phyloP scores from a whole-genome alignment of 2,797 vertebrate genomes.

The Hozukius guyotensis region DNA sequence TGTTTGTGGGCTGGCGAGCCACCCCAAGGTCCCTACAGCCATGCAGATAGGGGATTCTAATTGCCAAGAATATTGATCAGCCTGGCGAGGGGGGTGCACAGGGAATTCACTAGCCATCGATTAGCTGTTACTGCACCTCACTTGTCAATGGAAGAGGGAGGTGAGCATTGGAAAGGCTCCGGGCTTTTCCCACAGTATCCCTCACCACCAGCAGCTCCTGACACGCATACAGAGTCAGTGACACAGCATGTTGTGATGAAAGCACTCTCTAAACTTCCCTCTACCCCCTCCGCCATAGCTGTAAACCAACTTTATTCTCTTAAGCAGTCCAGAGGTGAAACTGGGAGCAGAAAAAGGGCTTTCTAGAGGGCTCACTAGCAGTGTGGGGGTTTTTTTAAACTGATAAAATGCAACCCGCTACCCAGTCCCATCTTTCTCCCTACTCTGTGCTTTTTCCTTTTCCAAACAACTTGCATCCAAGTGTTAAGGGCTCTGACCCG shows the following conservation, averaged over 20 bases:
- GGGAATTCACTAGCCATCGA: slow-evolving; percentile 85
- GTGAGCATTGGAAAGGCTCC: slow-evolving; percentile 71
- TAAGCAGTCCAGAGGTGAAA: background rate
- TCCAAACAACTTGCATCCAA: background rate
- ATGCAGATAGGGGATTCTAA: slow-evolving; percentile 90
- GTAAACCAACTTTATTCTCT: background rate
- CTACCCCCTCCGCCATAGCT: background rate
- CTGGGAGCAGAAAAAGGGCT: background rate
- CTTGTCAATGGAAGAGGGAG: slow-evolving; percentile 80
- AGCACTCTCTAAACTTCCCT: background rate
- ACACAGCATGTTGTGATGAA: slow-evolving; percentile 64
- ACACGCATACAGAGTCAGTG: slow-evolving; percentile 51
- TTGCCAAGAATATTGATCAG: slow-evolving; percentile 89
- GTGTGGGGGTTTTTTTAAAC: background rate
- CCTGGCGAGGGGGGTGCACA: slow-evolving; percentile 69
- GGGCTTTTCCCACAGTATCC: slow-evolving; percentile 71
- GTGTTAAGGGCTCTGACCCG: slow-evolving; percentile 29
- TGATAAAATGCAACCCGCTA: background rate
- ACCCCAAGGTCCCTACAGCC: slow-evolving; percentile 83
- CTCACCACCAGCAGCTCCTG: slow-evolving; percentile 37
- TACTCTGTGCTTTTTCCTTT: background rate
- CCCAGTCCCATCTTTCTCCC: background rate
- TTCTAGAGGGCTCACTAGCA: background rate
- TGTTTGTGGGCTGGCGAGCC: slow-evolving; percentile 85
- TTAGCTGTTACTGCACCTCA: slow-evolving; percentile 86